Conservation (phyloP, 1,140 invertebrate genomes). For the Euwallacea fornicatus region DNA sequence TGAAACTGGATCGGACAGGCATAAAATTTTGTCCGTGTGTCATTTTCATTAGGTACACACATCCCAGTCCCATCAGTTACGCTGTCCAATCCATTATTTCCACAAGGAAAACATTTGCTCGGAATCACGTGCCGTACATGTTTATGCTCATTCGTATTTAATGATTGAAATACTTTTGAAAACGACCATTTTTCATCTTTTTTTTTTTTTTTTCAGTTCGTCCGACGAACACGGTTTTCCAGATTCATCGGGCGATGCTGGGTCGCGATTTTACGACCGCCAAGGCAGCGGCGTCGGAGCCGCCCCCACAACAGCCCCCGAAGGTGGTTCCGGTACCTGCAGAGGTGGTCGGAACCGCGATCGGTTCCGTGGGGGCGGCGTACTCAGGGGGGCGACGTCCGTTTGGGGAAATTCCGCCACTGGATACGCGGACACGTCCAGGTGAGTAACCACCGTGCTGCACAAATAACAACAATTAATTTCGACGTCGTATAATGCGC, state of each 20-base stretch:
- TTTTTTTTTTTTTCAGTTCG: conserved; percentile 50
- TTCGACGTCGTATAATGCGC: background rate
- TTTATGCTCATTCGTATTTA: too few species aligned
- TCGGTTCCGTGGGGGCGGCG: conserved; percentile 34
- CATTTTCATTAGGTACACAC: too few species aligned
- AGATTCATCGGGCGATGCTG: conserved; percentile 31
- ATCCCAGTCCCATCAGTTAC: too few species aligned
- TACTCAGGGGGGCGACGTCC: conserved; percentile 14
- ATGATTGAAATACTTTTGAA: too few species aligned
- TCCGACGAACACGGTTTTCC: conserved; percentile 53
- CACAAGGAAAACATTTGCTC: too few species aligned
- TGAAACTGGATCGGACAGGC: too few species aligned
- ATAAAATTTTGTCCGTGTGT: too few species aligned
- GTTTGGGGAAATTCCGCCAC: conserved; percentile 24
- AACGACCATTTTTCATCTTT: background rate
- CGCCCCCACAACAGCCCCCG: conserved; percentile 27
- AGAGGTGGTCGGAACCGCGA: conserved; percentile 36
- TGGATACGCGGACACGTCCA: conserved; percentile 32
- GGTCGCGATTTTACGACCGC: conserved; percentile 56
- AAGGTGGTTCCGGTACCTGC: conserved; percentile 30
- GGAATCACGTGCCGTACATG: too few species aligned
- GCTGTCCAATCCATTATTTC: too few species aligned
- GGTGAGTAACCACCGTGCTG: conserved; percentile 2
- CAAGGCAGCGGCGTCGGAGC: conserved; percentile 16
- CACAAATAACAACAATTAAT: conserved; percentile 3